Conservation (phyloP, 2,888 invertebrate genomes). For the Chymomyza caudatula region DNA sequence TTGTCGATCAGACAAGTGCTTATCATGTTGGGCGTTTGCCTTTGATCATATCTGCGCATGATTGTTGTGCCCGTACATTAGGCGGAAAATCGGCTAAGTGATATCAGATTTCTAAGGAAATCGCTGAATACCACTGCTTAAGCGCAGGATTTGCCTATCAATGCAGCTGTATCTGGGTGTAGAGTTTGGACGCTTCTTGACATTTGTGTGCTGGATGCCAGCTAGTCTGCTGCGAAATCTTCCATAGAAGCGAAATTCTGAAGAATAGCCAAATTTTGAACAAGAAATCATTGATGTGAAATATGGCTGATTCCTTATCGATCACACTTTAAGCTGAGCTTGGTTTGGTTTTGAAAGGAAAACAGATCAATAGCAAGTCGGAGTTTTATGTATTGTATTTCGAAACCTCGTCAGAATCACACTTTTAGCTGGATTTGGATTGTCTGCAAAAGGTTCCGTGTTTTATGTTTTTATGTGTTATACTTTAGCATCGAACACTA, state of each 20-base stretch:
- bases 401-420: not conserved
- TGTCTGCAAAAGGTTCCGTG: too few relatives aligned
- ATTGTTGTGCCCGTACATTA: slow-evolving; percentile 26
- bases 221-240: not conserved
- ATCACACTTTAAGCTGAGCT: not conserved
- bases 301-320: too few relatives aligned
- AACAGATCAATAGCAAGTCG: not conserved
- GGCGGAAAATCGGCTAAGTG: slow-evolving; percentile 36
- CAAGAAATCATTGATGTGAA: not conserved
- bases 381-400: not conserved
- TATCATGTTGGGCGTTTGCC: slow-evolving; percentile 41
- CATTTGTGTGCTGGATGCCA: not conserved
- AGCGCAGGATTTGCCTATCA: slow-evolving; percentile 58
- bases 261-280: not conserved
- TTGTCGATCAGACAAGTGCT: slow-evolving; percentile 65
- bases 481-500: too few relatives aligned
- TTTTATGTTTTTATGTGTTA: too few relatives aligned
- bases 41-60: slow-evolving; percentile 34
- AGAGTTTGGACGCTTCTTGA: not conserved
- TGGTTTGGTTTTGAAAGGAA: not conserved
- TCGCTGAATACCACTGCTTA: slow-evolving; percentile 22
- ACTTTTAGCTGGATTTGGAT: not conserved
- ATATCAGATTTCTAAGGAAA: slow-evolving; percentile 60
- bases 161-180: slow-evolving; percentile 40
- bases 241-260: not conserved